phyloP scores from a whole-genome alignment of 2,797 vertebrate genomes.

The Myotis planiceps region DNA sequence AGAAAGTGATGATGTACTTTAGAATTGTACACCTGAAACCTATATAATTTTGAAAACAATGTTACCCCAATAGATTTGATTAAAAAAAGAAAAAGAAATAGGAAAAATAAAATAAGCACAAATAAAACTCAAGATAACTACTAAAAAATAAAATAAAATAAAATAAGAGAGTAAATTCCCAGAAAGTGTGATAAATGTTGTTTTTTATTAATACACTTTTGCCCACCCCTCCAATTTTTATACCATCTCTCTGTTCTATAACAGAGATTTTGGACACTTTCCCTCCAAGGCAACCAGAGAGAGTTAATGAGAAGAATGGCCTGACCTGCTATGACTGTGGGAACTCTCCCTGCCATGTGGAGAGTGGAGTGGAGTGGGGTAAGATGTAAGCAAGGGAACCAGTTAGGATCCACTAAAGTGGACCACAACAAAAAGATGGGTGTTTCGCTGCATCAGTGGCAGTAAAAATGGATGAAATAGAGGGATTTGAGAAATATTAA shows the following conservation, averaged over 20 bases:
- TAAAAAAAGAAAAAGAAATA: neutral
- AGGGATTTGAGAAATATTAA: neutral
- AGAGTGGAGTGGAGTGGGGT: neutral
- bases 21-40: neutral
- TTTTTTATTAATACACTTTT: neutral
- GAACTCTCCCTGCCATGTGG: neutral
- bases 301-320: neutral
- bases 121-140: neutral
- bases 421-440: neutral
- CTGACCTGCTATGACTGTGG: neutral
- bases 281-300: neutral
- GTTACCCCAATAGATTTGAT: neutral
- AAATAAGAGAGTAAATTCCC: neutral
- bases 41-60: neutral
- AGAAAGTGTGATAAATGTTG: neutral
- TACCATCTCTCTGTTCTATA: neutral
- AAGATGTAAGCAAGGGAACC: rapidly evolving
- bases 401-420: neutral
- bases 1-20: neutral
- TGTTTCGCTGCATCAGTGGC: neutral
- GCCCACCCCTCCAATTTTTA: neutral
- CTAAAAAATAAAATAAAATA: neutral
- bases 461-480: neutral
- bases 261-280: neutral
- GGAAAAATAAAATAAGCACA: neutral